Base-by-base conservation (phyloP, 2,888 invertebrate genomes). In the Agrilus cyanescens region DNA sequence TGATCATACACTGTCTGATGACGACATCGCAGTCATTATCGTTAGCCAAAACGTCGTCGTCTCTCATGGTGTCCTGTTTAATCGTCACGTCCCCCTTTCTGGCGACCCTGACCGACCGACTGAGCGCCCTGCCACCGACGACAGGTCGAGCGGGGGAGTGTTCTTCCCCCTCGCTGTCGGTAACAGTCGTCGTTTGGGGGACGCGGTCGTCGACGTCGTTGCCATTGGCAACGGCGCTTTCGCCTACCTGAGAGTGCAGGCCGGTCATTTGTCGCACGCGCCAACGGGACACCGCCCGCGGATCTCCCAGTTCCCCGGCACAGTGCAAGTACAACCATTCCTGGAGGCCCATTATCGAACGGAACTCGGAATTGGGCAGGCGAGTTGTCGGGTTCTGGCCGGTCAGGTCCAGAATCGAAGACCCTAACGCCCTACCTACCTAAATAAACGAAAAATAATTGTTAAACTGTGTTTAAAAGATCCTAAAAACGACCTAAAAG, bases 381-480 rank as follows among this genome's bases (percentile, higher is more conserved):
- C 89, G 77, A 39, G 86, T 85, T 68, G 82, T 81, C 20, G 88
- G 88, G 66, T 90, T 89, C 48, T 75, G 76, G 39, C 80, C 82
- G 10, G 81, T 82, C 61, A 89, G 70, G 67, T 93, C 91, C 53
- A 91, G 67, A 51, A 90, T 82, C 1, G 90, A 87, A 33, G 85
- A 79, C 44, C 87, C 86, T 52, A 91, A 67, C 1, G 88, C 83
- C 45, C 78, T 77, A 4, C 90, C 90, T 60, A 87, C 86, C 89
- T 66, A 43, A 32, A 55, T 41, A 36, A 49, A 47, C 12, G 44
- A 32, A 25, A 25, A 36, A 40, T 45, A 42, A 12, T 41, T 13
- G 34, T 4, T 18, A 3, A 3, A 5, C 18, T 18, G 5, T 5
- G 18, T 4, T 4, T 18, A 18, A 4, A 18, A 18, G 5, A 18